Percentiles rank a stretch among this genome's conserved stretches.
phyloP scores from a whole-genome alignment of 2,888 invertebrate species.

The Lutraria lutraria region DNA sequence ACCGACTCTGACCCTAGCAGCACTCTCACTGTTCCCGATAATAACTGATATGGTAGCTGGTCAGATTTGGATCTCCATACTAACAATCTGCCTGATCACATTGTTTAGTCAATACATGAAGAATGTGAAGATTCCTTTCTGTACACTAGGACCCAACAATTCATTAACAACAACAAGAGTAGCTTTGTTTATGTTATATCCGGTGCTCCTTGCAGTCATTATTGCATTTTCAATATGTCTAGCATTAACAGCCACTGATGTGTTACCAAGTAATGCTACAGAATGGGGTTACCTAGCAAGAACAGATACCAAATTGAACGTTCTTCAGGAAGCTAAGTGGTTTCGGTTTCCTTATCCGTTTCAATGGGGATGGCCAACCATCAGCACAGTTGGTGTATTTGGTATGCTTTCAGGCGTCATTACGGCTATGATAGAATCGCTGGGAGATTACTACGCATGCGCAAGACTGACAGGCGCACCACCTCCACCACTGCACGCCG shows the following conservation, averaged over 20 bases:
- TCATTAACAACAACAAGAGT: slow-evolving; percentile 63
- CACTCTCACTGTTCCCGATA: slow-evolving; percentile 93
- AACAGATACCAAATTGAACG: slow-evolving; percentile 82
- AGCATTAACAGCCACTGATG: slow-evolving; percentile 83
- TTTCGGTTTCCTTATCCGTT: slow-evolving; percentile 89
- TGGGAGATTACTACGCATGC: slow-evolving; percentile 96
- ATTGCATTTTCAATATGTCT: slow-evolving; percentile 83
- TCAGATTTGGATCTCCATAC: slow-evolving; percentile 94
- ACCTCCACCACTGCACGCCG: slow-evolving; percentile 94
- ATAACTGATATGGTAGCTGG: slow-evolving; percentile 92
- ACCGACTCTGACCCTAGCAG: slow-evolving; percentile 91
- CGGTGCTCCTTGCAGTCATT: slow-evolving; percentile 81
- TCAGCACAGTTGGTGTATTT: slow-evolving; percentile 80
- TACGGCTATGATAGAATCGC: slow-evolving; percentile 86
- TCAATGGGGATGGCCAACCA: slow-evolving; percentile 84
- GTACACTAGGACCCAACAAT: slow-evolving; percentile 75
- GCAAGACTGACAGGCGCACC: slow-evolving; percentile 91
- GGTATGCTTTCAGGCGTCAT: slow-evolving; percentile 83
- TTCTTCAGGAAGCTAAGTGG: slow-evolving; percentile 83
- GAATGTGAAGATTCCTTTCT: slow-evolving; percentile 84
- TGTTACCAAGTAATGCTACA: slow-evolving; percentile 86
- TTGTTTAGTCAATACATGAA: slow-evolving; percentile 92
- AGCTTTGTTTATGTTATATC: slow-evolving; percentile 79
- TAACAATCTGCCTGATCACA: slow-evolving; percentile 93
- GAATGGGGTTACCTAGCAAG: slow-evolving; percentile 84